A percentile compares a stretch with the other conserved stretches of the same genome.
Conservation (phyloP, 37 sponge, comb jelly and placozoan genomes). For the Hexactinellida sp. region DNA sequence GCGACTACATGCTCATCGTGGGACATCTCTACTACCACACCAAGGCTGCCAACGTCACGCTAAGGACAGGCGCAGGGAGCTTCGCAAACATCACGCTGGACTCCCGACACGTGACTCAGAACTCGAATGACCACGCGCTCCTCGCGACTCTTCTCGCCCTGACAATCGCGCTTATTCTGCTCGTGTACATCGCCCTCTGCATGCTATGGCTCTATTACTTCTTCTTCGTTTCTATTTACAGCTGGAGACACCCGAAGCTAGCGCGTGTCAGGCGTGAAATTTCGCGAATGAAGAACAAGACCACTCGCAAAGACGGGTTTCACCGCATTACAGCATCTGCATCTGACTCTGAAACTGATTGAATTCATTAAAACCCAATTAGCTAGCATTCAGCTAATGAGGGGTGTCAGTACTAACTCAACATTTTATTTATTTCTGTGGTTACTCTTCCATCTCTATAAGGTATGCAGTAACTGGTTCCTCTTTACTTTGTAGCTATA, state of each 20-base stretch:
- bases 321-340: neutral
- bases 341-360: neutral
- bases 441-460: too few relatives aligned
- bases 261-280: neutral
- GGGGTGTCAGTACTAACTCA: too few relatives aligned
- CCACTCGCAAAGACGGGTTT: neutral
- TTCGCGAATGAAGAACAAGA: neutral
- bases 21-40: slow-evolving; percentile 10
- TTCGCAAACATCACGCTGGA: neutral
- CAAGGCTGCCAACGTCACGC: neutral
- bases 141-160: neutral
- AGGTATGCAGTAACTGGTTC: too few relatives aligned
- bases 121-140: neutral
- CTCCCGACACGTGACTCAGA: slow-evolving; percentile 3
- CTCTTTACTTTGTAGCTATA: too few relatives aligned
- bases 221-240: slow-evolving; percentile 6
- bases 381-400: too few relatives aligned
- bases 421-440: too few relatives aligned
- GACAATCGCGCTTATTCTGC: neutral
- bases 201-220: neutral
- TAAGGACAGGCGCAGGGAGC: neutral
- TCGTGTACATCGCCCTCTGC: neutral
- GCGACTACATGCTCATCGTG: slow-evolving; percentile 29
- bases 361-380: too few relatives aligned
- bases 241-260: slow-evolving; percentile 1